Evolutionary conservation across 2,888 invertebrate species (phyloP), one percentile per base, ranked within the genome.

Genomic region (Lamproptera curius): DNA sequence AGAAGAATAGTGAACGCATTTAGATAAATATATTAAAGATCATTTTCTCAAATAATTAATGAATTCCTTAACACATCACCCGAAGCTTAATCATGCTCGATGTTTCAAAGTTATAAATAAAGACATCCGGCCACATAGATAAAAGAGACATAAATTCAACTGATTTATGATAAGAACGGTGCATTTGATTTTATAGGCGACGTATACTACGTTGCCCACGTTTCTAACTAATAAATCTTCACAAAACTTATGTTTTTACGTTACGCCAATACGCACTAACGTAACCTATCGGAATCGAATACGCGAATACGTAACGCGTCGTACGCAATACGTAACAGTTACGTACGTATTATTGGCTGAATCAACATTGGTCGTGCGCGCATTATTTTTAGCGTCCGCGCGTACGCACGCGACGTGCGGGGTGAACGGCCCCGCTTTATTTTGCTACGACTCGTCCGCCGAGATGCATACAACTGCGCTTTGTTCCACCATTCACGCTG

Each of bases 321-420:
- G n/a, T 11, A 31, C 9, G 11, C 4, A n/a, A 11, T 31, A 13
- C 31, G 31, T 31, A 31, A 1, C 4, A 11, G 31, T 11, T n/a
- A 13, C 1, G 6, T 20, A 20, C 20, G 11, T 11, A 4, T 1
- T 35, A 33, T 13, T 28, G 16, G 33, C 14, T 43, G 39, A 40
- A 53, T 67, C 58, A 56, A 53, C 61, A 50, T 43, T 47, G 50
- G 50, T 50, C 49, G 39, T 42, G 46, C 57, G 65, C 60, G 61
- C 64, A 61, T n/a, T 70, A 69, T 69, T 63, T 70, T 67, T 69
- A 69, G 68, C 20, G 20, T 20, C 6, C 6, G 20, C 6, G 57
- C 57, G 60, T 59, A 56, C 56, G 51, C 44, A 46, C 54, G 52
- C 61, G 57, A 57, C 53, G 54, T 55, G 55, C 57, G 64, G 59